Percentiles rank a stretch among this genome's conserved stretches.
Conservation (phyloP, 2,888 invertebrate species). For the Euzophera pinguis region DNA sequence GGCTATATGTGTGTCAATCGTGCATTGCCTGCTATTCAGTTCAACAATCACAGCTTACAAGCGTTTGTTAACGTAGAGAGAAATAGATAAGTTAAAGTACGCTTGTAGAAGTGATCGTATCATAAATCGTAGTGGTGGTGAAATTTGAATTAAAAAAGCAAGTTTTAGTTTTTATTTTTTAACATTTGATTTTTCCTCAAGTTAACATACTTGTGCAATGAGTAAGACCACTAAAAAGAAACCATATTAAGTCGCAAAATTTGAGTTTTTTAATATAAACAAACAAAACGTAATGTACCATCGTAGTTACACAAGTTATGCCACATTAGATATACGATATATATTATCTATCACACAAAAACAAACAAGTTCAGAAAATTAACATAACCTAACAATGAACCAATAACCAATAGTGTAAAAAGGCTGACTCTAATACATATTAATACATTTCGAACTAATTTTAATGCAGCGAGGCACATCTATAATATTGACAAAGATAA, state of each 20-base stretch:
- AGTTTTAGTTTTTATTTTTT: too few relatives aligned
- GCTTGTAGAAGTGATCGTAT: too few relatives aligned
- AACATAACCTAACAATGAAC: constrained; percentile 65
- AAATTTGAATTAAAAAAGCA: too few relatives aligned
- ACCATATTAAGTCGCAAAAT: too few relatives aligned
- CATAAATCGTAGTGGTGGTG: too few relatives aligned
- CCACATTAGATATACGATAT: constrained; percentile 26
- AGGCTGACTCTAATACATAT: constrained; percentile 71
- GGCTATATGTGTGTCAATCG: constrained; percentile 73
- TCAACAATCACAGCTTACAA: not conserved
- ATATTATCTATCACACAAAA: constrained; percentile 36
- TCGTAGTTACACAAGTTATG: not conserved
- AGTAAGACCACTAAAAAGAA: too few relatives aligned
- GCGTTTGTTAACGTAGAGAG: too few relatives aligned
- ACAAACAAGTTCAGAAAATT: constrained; percentile 50
- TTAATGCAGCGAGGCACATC: constrained; percentile 52
- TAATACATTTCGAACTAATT: constrained; percentile 67
- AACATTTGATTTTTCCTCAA: too few relatives aligned
- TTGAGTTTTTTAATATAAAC: not conserved
- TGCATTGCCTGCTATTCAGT: constrained; percentile 46
- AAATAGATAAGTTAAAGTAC: too few relatives aligned
- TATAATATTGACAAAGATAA: constrained; percentile 36
- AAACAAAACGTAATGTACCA: not conserved
- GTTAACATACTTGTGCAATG: too few relatives aligned
- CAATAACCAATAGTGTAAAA: constrained; percentile 70